These are phyloP conservation scores for Girardia tigrina DNA, from an alignment of 2,888 invertebrate species.

Conservation along the genomic window DNA sequence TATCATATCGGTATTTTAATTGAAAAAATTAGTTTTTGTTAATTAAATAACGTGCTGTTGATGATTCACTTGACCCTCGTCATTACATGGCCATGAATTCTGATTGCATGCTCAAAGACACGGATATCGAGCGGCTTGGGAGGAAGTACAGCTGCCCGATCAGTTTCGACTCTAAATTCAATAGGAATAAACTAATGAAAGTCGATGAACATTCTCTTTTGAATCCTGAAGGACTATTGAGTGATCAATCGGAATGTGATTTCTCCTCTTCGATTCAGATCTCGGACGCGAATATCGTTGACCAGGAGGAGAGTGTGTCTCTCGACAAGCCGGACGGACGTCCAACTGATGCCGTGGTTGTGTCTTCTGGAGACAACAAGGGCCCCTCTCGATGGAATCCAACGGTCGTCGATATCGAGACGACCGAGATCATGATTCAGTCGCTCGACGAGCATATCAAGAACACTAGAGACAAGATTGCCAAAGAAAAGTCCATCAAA, in stretches of 20 bases:
- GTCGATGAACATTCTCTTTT: neutral
- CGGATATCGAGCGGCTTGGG: neutral
- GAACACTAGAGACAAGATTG: neutral
- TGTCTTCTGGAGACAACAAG: neutral
- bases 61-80: too few relatives aligned
- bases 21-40: neutral
- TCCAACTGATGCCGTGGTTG: neutral
- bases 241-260: neutral
- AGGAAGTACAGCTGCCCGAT: neutral
- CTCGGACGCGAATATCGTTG: neutral
- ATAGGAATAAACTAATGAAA: neutral
- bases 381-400: neutral
- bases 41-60: neutral
- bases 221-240: neutral
- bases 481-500: neutral
- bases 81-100: neutral
- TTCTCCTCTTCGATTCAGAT: neutral
- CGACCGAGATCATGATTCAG: neutral
- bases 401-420: neutral
- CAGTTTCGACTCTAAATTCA: neutral
- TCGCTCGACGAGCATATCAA: neutral
- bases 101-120: conserved; percentile 8
- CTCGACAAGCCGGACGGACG: neutral
- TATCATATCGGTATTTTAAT: neutral
- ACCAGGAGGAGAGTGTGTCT: neutral